Conservation (phyloP, 2,113 vertebrate genomes). For the Phrynocephalus versicolor region DNA sequence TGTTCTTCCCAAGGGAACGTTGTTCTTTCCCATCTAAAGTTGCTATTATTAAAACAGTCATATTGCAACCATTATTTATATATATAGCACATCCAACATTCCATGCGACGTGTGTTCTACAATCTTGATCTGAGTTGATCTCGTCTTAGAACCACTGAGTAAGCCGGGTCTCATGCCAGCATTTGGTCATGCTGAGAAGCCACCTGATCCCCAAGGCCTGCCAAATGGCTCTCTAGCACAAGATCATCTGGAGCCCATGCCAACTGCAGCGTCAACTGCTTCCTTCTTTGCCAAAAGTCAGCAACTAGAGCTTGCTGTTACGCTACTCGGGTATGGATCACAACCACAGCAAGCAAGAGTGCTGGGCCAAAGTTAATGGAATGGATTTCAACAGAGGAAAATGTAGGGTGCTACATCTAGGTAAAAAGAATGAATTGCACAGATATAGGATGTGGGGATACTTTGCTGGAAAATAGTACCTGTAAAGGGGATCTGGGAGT, state of each 20-base stretch:
- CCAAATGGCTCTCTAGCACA: not conserved
- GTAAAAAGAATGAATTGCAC: no score
- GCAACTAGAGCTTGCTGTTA: not conserved
- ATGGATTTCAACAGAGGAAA: no score
- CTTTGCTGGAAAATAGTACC: no score
- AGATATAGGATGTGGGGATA: no score
- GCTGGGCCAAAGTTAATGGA: no score
- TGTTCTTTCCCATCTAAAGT: slow-evolving; percentile 18
- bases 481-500: no score
- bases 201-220: not conserved
- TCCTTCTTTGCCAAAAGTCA: not conserved
- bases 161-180: not conserved
- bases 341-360: not conserved
- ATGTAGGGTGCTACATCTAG: no score
- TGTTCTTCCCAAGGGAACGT: slow-evolving; percentile 17
- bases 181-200: not conserved
- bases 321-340: no score
- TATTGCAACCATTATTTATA: slow-evolving; percentile 6
- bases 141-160: not conserved
- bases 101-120: not conserved
- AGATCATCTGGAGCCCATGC: not conserved
- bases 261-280: not conserved
- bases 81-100: not conserved
- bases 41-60: slow-evolving; percentile 9
- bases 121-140: not conserved